Conservation (phyloP, 1,140 invertebrate genomes). For the Condylostylus longicornis region DNA sequence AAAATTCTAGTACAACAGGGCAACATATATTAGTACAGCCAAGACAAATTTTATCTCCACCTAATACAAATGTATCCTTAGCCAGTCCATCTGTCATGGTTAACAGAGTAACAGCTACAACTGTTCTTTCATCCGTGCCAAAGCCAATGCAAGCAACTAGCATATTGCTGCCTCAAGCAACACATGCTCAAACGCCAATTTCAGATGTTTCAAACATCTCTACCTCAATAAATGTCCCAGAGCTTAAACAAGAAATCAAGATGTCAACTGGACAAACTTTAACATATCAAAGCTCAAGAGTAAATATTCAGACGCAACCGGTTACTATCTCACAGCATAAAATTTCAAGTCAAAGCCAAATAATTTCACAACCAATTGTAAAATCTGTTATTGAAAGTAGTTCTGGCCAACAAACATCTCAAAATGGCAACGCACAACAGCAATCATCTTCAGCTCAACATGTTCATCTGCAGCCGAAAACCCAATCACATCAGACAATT, state of each 20-base stretch:
- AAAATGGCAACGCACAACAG: not conserved
- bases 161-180: slow-evolving; percentile 34
- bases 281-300: not conserved
- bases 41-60: slow-evolving; percentile 4
- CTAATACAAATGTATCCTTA: not conserved
- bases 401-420: slow-evolving; percentile 7
- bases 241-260: no score
- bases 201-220: no score
- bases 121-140: slow-evolving; percentile 36
- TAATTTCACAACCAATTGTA: not conserved
- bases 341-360: not conserved
- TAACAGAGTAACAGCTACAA: slow-evolving; percentile 37
- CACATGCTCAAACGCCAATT: slow-evolving; percentile 11
- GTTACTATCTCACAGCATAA: slow-evolving; percentile 1
- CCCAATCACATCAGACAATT: no score
- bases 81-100: slow-evolving; percentile 4
- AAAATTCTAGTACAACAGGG: no score
- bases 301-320: no score
- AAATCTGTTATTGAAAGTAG: slow-evolving; percentile 1
- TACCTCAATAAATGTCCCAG: no score
- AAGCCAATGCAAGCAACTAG: slow-evolving; percentile 38
- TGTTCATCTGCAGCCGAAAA: no score
- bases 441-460: not conserved
- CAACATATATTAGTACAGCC: slow-evolving; percentile 2
- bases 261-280: slow-evolving; percentile 7